Conservation (phyloP, 1,140 invertebrate species). For the Rhysida immarginata region DNA sequence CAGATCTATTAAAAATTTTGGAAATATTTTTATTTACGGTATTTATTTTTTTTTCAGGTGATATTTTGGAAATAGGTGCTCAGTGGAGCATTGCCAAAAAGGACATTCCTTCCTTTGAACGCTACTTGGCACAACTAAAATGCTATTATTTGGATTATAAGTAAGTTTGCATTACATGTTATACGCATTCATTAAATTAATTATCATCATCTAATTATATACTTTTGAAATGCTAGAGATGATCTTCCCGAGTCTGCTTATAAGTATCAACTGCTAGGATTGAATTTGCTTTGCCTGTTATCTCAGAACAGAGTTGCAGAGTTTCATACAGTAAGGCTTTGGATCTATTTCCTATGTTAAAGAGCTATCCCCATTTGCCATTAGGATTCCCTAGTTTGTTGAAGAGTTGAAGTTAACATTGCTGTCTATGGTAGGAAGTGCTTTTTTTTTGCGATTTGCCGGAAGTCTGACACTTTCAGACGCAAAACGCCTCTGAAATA, state of each 20-base stretch:
- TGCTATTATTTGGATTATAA: conserved; percentile 96
- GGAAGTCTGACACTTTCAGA: too few relatives aligned
- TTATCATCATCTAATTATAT: not conserved
- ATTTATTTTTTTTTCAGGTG: conserved; percentile 36
- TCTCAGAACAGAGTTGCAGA: conserved; percentile 94
- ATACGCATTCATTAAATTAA: not conserved
- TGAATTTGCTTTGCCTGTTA: conserved; percentile 89
- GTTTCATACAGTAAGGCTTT: conserved; percentile 66
- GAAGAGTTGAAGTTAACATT: too few relatives aligned
- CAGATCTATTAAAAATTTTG: too few relatives aligned
- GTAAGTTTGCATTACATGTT: too few relatives aligned
- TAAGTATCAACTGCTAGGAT: conserved; percentile 85
- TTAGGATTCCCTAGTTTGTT: too few relatives aligned
- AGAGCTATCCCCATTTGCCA: too few relatives aligned
- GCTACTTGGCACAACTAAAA: conserved; percentile 92
- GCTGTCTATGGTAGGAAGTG: too few relatives aligned
- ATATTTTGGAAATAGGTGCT: conserved; percentile 88
- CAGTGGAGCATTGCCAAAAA: conserved; percentile 82
- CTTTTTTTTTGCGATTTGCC: too few relatives aligned
- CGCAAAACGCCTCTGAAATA: too few relatives aligned
- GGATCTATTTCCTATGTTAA: too few relatives aligned
- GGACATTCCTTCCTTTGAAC: conserved; percentile 87
- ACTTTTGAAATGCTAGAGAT: conserved; percentile 35
- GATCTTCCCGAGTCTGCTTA: conserved; percentile 80
- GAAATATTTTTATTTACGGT: too few relatives aligned